These are phyloP conservation scores for Catocala nupta DNA, from an alignment of 2,888 invertebrate genomes.

Conservation along the genomic window DNA sequence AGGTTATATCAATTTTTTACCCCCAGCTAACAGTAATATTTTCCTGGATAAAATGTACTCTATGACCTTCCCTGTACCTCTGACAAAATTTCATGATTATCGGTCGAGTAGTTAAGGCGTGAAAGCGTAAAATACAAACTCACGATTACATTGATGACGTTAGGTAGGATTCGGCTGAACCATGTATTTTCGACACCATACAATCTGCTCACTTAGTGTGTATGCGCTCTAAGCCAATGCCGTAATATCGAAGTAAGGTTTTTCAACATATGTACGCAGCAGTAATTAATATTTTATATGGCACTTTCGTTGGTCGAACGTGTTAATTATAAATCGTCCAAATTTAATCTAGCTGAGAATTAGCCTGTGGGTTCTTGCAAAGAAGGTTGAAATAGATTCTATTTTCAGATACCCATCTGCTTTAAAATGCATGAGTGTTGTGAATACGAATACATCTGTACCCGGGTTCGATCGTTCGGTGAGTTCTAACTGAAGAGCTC, in stretches of 20 bases:
- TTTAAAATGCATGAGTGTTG: not conserved
- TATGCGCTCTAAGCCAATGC: conserved; percentile 27
- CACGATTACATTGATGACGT: too few species aligned
- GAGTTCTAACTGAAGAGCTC: too few species aligned
- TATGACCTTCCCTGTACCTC: too few species aligned
- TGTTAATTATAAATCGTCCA: conserved; percentile 40
- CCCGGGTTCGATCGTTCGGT: too few species aligned
- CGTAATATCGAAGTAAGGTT: conserved; percentile 52
- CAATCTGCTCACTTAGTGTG: not conserved
- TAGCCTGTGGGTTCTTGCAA: conserved; percentile 4
- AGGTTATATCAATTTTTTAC: too few species aligned
- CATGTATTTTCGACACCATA: not conserved
- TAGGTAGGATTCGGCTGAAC: too few species aligned
- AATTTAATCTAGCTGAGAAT: conserved; percentile 33
- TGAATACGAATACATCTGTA: not conserved
- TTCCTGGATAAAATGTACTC: too few species aligned
- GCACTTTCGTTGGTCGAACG: conserved; percentile 38
- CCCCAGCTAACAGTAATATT: too few species aligned
- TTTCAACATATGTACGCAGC: conserved; percentile 41
- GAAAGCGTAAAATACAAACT: too few species aligned
- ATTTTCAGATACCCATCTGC: not conserved
- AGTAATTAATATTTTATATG: conserved; percentile 55
- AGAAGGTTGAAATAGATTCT: conserved; percentile 3
- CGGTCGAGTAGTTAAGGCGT: too few species aligned
- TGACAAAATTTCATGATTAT: too few species aligned